Percentiles rank a stretch among this genome's conserved stretches.
Conservation (phyloP, 1,140 invertebrate genomes). For the Cherax destructor region DNA sequence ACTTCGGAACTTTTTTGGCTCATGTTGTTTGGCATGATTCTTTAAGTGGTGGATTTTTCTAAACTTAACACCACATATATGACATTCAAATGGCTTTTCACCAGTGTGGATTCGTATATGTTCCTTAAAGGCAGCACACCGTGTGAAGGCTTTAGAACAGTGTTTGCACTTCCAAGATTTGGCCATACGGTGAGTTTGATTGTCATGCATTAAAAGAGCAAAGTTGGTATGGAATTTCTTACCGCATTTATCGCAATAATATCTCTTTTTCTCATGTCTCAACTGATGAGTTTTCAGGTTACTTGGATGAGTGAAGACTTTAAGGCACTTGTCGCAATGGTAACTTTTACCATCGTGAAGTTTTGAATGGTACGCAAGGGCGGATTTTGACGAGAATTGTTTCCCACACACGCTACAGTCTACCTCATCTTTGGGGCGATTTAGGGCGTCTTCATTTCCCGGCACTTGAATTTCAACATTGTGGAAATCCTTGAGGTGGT, state of each 20-base stretch:
- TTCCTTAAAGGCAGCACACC: slow-evolving; percentile 50
- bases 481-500: slow-evolving; percentile 50
- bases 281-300: slow-evolving; percentile 38
- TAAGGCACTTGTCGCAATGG: slow-evolving; percentile 44
- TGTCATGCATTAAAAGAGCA: slow-evolving; percentile 57
- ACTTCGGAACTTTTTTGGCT: slow-evolving; percentile 9
- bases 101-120: slow-evolving; percentile 52
- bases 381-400: slow-evolving; percentile 41
- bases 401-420: slow-evolving; percentile 39
- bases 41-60: slow-evolving; percentile 54
- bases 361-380: slow-evolving; percentile 43
- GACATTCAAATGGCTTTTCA: slow-evolving; percentile 52
- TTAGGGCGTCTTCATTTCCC: slow-evolving; percentile 37
- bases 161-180: slow-evolving; percentile 50
- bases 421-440: slow-evolving; percentile 36
- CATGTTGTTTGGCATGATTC: slow-evolving; percentile 41
- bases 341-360: slow-evolving; percentile 48
- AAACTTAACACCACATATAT: slow-evolving; percentile 42
- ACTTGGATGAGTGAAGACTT: slow-evolving; percentile 45
- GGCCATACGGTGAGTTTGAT: slow-evolving; percentile 51
- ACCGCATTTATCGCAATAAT: slow-evolving; percentile 45
- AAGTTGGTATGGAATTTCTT: slow-evolving; percentile 60
- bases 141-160: slow-evolving; percentile 43
- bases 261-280: slow-evolving; percentile 35
- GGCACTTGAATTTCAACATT: slow-evolving; percentile 60